Percentiles rank a stretch among this genome's conserved stretches.
phyloP scores from a whole-genome alignment of 2,888 invertebrate species.

The Leucophenga montana region DNA sequence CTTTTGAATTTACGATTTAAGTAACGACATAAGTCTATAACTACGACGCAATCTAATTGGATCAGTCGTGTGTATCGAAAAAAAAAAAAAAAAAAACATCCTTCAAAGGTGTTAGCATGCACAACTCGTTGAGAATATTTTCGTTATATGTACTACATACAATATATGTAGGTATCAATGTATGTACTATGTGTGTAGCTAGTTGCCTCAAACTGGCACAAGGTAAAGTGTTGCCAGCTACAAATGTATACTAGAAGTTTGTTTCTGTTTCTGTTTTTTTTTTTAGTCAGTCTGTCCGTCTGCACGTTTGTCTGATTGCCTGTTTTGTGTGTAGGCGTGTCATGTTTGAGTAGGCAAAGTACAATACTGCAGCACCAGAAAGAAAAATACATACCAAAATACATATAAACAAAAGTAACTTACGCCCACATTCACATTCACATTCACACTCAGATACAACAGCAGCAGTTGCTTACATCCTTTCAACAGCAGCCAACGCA shows the following conservation, averaged over 20 bases:
- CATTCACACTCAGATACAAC: neutral
- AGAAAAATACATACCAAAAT: conserved; percentile 13
- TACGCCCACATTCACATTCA: neutral
- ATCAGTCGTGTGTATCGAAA: neutral
- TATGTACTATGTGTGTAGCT: too few relatives aligned
- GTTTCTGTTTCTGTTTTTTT: too few relatives aligned
- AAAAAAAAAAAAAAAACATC: neutral
- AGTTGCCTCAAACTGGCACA: conserved; percentile 59
- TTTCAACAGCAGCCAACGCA: neutral
- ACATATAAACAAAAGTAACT: conserved; percentile 4
- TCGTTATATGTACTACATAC: conserved; percentile 7
- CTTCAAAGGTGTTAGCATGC: conserved; percentile 26
- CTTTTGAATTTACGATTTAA: too few relatives aligned
- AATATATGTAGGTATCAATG: too few relatives aligned
- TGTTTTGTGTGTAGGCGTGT: conserved; percentile 37
- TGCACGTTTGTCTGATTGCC: conserved; percentile 26
- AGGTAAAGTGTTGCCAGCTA: conserved; percentile 48
- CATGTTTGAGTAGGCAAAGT: conserved; percentile 21
- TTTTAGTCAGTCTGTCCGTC: neutral
- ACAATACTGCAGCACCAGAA: neutral
- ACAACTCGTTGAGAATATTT: neutral
- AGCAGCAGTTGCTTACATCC: neutral
- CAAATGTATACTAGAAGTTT: conserved; percentile 30
- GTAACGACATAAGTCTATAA: too few relatives aligned
- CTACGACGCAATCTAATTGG: conserved; percentile 14